A percentile compares a stretch with the other conserved stretches of the same genome.
Evolutionary conservation across 2,888 invertebrate species (phyloP).

Genomic region (Diarsia brunnea): DNA sequence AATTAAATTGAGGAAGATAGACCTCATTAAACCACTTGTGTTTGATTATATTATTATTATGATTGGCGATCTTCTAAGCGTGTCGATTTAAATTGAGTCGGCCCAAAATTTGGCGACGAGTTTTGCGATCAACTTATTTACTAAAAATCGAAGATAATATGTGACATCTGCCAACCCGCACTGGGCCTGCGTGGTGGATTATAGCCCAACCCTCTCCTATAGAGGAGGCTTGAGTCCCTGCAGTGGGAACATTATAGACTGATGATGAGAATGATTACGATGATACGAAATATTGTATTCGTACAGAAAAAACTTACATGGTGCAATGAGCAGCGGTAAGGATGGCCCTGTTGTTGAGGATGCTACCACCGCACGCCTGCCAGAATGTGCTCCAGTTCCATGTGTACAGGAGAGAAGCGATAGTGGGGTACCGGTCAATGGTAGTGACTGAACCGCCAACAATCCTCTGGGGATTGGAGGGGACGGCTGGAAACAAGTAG

Average conservation of each 20-base stretch:
- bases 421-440: slow-evolving; percentile 64
- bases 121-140: too few relatives aligned
- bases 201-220: too few relatives aligned
- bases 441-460: slow-evolving; percentile 72
- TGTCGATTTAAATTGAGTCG: too few relatives aligned
- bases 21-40: not conserved
- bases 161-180: too few relatives aligned
- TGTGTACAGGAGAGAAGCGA: slow-evolving; percentile 62
- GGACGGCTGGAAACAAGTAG: slow-evolving; percentile 64
- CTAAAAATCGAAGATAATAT: too few relatives aligned
- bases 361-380: slow-evolving; percentile 69
- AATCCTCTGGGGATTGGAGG: slow-evolving; percentile 66
- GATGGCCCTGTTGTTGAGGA: slow-evolving; percentile 67
- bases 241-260: not conserved
- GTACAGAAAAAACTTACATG: slow-evolving; percentile 17
- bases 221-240: too few relatives aligned
- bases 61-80: too few relatives aligned
- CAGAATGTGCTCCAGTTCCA: slow-evolving; percentile 39
- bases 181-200: too few relatives aligned
- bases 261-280: too few relatives aligned
- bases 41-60: not conserved
- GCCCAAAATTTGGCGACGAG: too few relatives aligned
- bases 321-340: slow-evolving; percentile 68
- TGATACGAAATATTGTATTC: not conserved
- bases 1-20: not conserved